These are phyloP conservation scores for Rhamnusium bicolor DNA, from an alignment of 2,888 invertebrate species.

Conservation along the genomic window DNA sequence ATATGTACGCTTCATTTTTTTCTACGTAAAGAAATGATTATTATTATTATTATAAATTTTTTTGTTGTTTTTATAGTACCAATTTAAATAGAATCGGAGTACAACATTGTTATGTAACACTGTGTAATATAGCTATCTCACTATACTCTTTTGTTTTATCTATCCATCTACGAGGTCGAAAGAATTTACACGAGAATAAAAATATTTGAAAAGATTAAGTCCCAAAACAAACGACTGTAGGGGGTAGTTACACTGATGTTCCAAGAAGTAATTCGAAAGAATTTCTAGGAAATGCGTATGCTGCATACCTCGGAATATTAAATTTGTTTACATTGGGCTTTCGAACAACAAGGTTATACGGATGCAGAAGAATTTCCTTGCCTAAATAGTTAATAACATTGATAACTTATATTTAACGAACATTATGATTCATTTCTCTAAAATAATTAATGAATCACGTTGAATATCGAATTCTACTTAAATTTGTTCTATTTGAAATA, in stretches of 20 bases:
- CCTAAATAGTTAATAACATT: constrained; percentile 22
- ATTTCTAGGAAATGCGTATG: constrained; percentile 26
- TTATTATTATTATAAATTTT: too few species aligned
- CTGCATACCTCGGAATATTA: constrained; percentile 42
- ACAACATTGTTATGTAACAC: too few species aligned
- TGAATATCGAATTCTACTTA: not conserved
- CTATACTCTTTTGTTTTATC: not conserved
- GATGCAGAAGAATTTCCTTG: constrained; percentile 43
- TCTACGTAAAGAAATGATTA: too few species aligned
- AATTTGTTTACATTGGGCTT: constrained; percentile 49
- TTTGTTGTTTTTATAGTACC: too few species aligned
- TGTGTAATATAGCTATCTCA: not conserved
- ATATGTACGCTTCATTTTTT: too few species aligned
- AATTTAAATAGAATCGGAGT: too few species aligned
- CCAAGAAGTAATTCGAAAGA: constrained; percentile 8
- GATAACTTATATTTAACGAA: not conserved
- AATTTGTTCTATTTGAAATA: not conserved
- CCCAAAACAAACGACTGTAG: not conserved
- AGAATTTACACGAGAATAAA: not conserved
- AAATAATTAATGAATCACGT: constrained; percentile 19
- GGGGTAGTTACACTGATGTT: constrained; percentile 19
- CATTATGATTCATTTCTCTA: constrained; percentile 2
- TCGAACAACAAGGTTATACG: constrained; percentile 45
- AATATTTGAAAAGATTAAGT: constrained; percentile 1
- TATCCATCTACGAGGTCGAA: not conserved